Evolutionary conservation across 2,888 invertebrate genomes (phyloP), one percentile per base, ranked within the genome.

Genomic region (Pandemis cinnamomeana): DNA sequence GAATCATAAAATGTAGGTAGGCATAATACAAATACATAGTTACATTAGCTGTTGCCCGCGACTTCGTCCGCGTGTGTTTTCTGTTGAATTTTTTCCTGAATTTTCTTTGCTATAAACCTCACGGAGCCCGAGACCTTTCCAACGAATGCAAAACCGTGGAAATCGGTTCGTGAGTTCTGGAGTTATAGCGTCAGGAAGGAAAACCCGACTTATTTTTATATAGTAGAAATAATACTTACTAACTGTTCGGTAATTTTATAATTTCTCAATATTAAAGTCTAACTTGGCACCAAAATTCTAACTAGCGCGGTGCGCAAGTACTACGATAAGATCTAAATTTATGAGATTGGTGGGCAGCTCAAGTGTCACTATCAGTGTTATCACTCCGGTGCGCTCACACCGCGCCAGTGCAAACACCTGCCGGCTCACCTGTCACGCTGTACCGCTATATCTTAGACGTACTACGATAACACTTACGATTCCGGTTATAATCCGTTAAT

Each of bases 321-420:
- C 48, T 71, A 6, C 53, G 75, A 67, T 69, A 68, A 46, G 20
- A 61, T 36, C 63, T 53, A 53, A 27, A 44, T 64, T 36, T 51
- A 61, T 67, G 44, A 46, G 61, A 63, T 75, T 72, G 58, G 27
- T 68, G 55, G 42, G 66, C 46, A 58, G 62, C 36, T 67, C 27
- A 67, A 67, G 74, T 64, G 63, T 55, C n/a, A 42, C 48, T 91
- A 91, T 91, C 91, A 87, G 80, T 80, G 80, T 88, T 90, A 90
- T 88, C 91, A 89, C 80, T 76, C 78, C 77, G 77, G 91, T 87
- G 86, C 91, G 84, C 82, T 80, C 82, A 88, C 86, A 92, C 92
- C 84, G 81, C 80, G 84, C 88, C 85, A 87, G 92, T 92, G 89
- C 91, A 89, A 89, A 89, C 93, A 93, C 93, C 93, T 93, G 93